Conservation (phyloP, 2,888 invertebrate genomes). For the Liopterus haemorrhoidalis region DNA sequence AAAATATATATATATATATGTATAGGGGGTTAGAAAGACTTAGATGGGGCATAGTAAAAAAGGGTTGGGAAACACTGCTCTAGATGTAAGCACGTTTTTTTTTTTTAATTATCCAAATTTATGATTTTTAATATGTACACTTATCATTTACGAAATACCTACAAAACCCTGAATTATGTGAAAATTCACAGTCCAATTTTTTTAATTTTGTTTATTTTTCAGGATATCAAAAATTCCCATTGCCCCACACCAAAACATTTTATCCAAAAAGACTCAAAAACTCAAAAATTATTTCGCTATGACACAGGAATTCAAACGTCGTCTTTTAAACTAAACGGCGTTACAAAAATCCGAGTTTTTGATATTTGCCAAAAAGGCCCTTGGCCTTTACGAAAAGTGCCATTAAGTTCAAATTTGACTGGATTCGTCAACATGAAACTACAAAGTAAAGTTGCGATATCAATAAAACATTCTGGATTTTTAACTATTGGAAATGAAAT, state of each 20-base stretch:
- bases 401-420: slow-evolving; percentile 33
- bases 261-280: slow-evolving; percentile 26
- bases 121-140: no score
- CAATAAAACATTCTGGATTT: slow-evolving; percentile 45
- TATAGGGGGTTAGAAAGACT: slow-evolving; percentile 14
- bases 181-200: no score
- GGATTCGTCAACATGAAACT: slow-evolving; percentile 38
- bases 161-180: no score
- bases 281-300: slow-evolving; percentile 26
- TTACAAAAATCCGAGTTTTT: slow-evolving; percentile 34
- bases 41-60: slow-evolving; percentile 17
- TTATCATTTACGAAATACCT: no score
- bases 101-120: no score
- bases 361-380: slow-evolving; percentile 35
- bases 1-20: neutral
- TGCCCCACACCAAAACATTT: slow-evolving; percentile 39
- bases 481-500: slow-evolving; percentile 47
- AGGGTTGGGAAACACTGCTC: no score
- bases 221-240: slow-evolving; percentile 25
- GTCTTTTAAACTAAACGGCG: slow-evolving; percentile 36
- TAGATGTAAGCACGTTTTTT: no score
- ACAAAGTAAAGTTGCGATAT: slow-evolving; percentile 36
- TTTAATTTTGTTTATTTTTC: slow-evolving; percentile 18
- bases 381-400: slow-evolving; percentile 36
- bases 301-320: slow-evolving; percentile 31